Evolutionary conservation across 2,797 vertebrate species (phyloP), one percentile per base, ranked within the genome.

Genomic region (Sternarchorhynchus goeldii): DNA sequence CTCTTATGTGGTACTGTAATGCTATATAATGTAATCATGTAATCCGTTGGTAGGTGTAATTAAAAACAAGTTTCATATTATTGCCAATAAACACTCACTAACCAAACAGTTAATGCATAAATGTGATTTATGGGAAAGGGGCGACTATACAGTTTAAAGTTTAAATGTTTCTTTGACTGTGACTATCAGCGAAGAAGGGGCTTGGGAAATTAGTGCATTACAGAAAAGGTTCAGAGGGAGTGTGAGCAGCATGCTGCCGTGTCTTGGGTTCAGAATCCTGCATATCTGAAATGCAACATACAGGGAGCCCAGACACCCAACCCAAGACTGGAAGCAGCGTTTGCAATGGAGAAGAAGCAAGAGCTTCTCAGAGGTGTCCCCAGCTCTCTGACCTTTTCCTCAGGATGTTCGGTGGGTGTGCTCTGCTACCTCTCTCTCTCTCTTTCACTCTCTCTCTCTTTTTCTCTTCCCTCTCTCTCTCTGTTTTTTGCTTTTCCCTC

Each of bases 371-470:
- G 60, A 2, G 18, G 56, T 63, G 18, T 63, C 70, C 58, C 20
- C 7, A 32, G 68, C 68, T 32, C 56, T 70, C 78, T 80, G 73
- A 75, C 73, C 73, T 80, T 75, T 80, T 59, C 57, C 53, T 45
- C 65, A 20, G 31, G 66, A 31, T 29, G n/a, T 75, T 63, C 32
- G 39, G 6, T 63, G 10, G 41, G 21, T 58, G 34, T 75, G 39
- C 68, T 53, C 56, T 73, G 16, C 58, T 45, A 74, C 21, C 2
- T 34, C 59, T 64, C 45, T 56, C 36, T 62, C 39, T 29, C 14
- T 16, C 21, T 17, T 1, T 6, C 31, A 64, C 59, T 21, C 12
- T 45, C 71, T 60, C 59, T 64, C 36, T 6, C 7, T 6, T 36
- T 6, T 36, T 3, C 41, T 10, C 10, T 10, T 50, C 8, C 8